Evolutionary conservation across 2,797 vertebrate species (phyloP).

Genomic region (Leucoraja ocellata): DNA sequence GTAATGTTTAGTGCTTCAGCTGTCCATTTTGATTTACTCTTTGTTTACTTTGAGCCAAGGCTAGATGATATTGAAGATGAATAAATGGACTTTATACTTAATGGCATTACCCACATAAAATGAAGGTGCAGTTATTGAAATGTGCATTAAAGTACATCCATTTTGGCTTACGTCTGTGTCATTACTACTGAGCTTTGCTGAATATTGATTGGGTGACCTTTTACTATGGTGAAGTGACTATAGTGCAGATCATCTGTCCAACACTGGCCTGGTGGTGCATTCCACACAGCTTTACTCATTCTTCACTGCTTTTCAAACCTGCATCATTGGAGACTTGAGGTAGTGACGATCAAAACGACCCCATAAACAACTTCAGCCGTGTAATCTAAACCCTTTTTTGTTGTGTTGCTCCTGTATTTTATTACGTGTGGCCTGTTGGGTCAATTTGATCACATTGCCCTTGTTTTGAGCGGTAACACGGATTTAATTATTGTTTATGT

Average conservation of each 20-base stretch:
- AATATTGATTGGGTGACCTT: background rate
- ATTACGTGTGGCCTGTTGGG: background rate
- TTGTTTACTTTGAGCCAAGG: background rate
- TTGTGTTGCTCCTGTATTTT: background rate
- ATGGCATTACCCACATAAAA: background rate
- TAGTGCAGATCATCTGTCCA: background rate
- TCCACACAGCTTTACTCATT: background rate
- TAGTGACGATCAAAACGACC: background rate
- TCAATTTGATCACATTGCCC: background rate
- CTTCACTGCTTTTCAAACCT: background rate
- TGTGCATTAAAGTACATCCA: background rate
- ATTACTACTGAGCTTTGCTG: background rate
- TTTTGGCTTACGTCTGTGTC: background rate
- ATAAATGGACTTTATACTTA: background rate
- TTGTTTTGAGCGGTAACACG: background rate
- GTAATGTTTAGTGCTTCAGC: background rate
- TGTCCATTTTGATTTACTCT: background rate
- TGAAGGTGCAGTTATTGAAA: background rate
- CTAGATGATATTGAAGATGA: background rate
- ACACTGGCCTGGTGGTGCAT: background rate
- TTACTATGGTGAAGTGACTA: background rate
- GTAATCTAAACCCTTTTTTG: background rate
- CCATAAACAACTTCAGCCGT: background rate
- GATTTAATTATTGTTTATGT: background rate
- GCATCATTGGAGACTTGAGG: background rate